Base-by-base conservation (phyloP, 2,888 invertebrate species). In the Poecilobothrus nobilitatus region DNA sequence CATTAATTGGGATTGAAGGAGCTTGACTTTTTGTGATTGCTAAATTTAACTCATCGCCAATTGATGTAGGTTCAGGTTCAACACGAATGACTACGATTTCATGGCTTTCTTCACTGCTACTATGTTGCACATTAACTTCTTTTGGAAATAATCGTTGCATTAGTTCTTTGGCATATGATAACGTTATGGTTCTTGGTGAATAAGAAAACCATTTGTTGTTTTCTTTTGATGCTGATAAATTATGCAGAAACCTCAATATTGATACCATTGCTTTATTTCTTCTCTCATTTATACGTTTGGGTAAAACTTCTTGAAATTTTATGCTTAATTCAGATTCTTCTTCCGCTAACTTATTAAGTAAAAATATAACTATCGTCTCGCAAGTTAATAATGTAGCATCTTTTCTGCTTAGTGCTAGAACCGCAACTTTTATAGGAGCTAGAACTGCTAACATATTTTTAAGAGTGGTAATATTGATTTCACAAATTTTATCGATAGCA, bases 401-500 rank as follows among this genome's bases (percentile, higher is more conserved):
- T 63, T 63, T 63, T 22, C 63, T 21, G 22, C 63, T 63, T 63
- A 63, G 63, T 22, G 63, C 63, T 63, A 10, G 10, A 21, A 63
- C 63, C 12, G 63, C 63, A 22, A 63, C 22, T 63, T 63, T 63
- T 27, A 63, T 22, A 63, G 27, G 22, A 63, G 63, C 9, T 27
- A 63, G 22, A 63, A 63, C 27, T 63, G 21, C 63, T 63, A 63
- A 61, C 61, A 61, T 61, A 61, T 61, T 20, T 61, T 61, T 61
- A 61, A 61, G 61, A 53, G 53, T 53, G 18, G 53, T 53, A 15
- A 53, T 15, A 53, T 53, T 53, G 12, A 18, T 53, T 53, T 53
- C 53, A 53, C 18, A 15, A 53, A 53, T 53, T 53, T 53, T 53
- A 18, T 53, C 53, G 53, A 53, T 53, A 53, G 53, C 53, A 53